Evolutionary conservation across 2,888 invertebrate genomes (phyloP).

Genomic region (Drosophila birchii): DNA sequence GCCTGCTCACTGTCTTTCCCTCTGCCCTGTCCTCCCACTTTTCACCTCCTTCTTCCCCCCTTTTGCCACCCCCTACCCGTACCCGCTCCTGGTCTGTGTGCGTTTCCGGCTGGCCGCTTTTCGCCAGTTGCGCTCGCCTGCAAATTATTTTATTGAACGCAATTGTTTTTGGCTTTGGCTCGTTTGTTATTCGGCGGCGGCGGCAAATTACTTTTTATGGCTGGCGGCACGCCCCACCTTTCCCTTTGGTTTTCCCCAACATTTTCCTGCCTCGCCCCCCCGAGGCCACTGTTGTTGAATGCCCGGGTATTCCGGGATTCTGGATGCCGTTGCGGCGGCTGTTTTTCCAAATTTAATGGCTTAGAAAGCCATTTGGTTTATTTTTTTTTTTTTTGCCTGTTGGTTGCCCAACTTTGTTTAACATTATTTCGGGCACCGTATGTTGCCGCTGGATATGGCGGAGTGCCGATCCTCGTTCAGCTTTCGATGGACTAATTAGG

Average conservation of each 20-base stretch:
- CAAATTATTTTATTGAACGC: conserved; percentile 82
- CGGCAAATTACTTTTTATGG: conserved; percentile 79
- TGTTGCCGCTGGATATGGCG: conserved; percentile 48
- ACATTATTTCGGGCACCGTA: conserved; percentile 70
- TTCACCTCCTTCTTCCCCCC: not conserved
- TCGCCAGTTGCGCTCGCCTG: conserved; percentile 40
- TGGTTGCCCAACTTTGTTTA: conserved; percentile 73
- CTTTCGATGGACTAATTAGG: conserved; percentile 29
- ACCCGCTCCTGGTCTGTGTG: not conserved
- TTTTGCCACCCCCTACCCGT: too few relatives aligned
- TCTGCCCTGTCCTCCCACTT: too few relatives aligned
- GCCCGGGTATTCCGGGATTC: conserved; percentile 5
- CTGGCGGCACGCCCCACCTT: conserved; percentile 39
- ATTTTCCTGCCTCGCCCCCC: conserved; percentile 1
- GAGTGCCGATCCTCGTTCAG: not conserved
- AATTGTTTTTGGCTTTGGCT: conserved; percentile 76
- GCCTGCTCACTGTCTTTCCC: not conserved
- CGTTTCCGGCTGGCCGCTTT: conserved; percentile 56
- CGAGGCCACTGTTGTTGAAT: conserved; percentile 34
- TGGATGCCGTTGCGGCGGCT: conserved; percentile 52
- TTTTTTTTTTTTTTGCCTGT: conserved; percentile 29
- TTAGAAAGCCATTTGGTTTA: conserved; percentile 80
- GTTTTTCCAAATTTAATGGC: conserved; percentile 80
- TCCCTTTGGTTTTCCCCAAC: not conserved
- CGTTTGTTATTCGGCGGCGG: conserved; percentile 74